Evolutionary conservation across 2,113 vertebrate genomes (phyloP).

Genomic region (Ammodytes dubius): DNA sequence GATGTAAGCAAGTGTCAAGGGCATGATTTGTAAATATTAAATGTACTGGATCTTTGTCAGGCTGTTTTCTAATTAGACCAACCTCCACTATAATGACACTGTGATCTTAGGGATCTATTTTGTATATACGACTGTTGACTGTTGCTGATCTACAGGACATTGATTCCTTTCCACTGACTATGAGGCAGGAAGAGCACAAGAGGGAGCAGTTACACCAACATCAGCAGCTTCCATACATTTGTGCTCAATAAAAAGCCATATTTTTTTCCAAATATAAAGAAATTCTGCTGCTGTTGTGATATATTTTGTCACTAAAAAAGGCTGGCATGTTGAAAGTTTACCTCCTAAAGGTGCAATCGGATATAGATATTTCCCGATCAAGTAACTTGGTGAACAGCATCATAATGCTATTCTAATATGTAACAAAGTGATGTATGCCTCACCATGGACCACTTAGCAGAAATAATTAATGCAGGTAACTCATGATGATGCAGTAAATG

Average conservation of each 20-base stretch:
- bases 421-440: background rate
- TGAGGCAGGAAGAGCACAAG: constrained; percentile 46
- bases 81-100: background rate
- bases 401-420: background rate
- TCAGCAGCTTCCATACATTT: constrained; percentile 1
- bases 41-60: background rate
- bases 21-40: background rate
- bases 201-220: constrained; percentile 52
- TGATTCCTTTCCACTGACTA: background rate
- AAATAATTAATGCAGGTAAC: too few species aligned
- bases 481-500: background rate
- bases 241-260: background rate
- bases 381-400: background rate
- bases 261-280: background rate
- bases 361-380: background rate
- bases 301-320: background rate
- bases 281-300: background rate
- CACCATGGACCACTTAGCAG: background rate
- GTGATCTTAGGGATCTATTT: background rate
- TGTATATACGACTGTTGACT: too few species aligned
- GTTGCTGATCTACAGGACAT: background rate
- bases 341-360: background rate
- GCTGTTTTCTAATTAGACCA: background rate
- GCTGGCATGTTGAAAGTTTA: background rate
- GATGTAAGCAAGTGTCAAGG: background rate